Evolutionary conservation across 2,888 invertebrate genomes (phyloP), one percentile per base, ranked within the genome.

Genomic region (Coelinius sp.): DNA sequence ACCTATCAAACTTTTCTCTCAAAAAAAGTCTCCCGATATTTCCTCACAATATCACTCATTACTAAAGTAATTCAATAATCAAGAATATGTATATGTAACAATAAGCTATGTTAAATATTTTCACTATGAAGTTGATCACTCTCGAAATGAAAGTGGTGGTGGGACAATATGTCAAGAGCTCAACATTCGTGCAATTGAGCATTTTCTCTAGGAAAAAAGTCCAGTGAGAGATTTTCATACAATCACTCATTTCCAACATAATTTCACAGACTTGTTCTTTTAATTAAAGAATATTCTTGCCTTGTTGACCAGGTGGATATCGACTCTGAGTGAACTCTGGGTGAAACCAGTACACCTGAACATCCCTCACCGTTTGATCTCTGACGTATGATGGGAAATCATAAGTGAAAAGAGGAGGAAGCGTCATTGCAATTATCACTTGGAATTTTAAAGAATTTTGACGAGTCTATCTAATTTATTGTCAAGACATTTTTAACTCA

Each of bases 251-350:
- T 3, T 14, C 12, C 6, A 14, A 46, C 2, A 12, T n/a, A 22
- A 52, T 46, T 62, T 25, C 27, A 31, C 4, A 6, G 4, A 31
- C 8, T 20, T 20, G 4, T 6, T 20, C 14, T 20, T 20, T 49
- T 49, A 49, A n/a, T 14, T 35, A 25, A 35, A 20, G 38, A 17
- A 25, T 56, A 59, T 27, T 14, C 63, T 80, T 82, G 86, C 87
- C 73, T 78, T 81, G 80, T 80, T 85, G 86, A 66, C 86, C 88
- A 14, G 85, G 87, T 17, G 87, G 91, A 82, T 90, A 92, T 65
- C 89, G 88, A 53, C 90, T 90, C 83, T 92, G 92, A 1, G 91
- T 90, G 81, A 92, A 92, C 78, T 90, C 88, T 31, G 87, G 83
- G 66, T 91, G 89, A 78, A 91, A 92, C 91, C 92, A 92, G 82